Base-by-base conservation (phyloP, 2,888 invertebrate genomes). In the Cheiracanthium punctorium region DNA sequence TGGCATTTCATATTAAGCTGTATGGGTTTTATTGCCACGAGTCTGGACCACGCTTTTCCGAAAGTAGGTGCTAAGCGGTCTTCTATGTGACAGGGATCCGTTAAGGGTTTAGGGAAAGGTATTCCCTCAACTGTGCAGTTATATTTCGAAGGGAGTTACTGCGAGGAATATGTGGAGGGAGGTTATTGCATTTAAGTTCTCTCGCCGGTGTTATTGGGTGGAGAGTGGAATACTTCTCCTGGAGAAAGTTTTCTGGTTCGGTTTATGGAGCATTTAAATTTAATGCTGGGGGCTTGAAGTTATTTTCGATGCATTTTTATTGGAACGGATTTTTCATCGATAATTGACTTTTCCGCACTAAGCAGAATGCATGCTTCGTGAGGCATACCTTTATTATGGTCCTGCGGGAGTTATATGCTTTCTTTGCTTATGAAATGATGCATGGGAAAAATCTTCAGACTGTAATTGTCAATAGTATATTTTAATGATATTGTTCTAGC, bases 1-100 rank as follows among this genome's bases (percentile, higher is more conserved):
- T 58, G 58, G 58, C 58, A 58, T 58, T 58, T 17, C 76, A 71
- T 82, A 82, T 82, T 82, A 82, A 82, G 82, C 4, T 76, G 76
- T 82, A 82, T 82, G 75, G 82, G 71, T 82, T 82, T 82, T 76
- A 82, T 82, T 82, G 71, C 76, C 58, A 48, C 24, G 24, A 58
- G 58, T 24, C 20, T 58, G 58, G 58, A 5, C 58, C 24, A 24
- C 30, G 30, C 32, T 67, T 32, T 32, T 30, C 30, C 30, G 67
- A 32, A 67, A 67, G 32, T 67, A 67, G 67, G 67, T 67, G 67
- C 67, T 67, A 67, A 67, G 58, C 32, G 67, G 32, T 67, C 67
- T 30, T 67, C 67, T n/a, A 20, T 32, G 30, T 32, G 67, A 67
- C 32, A 67, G 32, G 67, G 67, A n/a, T 58, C 58, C 24, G 20